Evolutionary conservation across 2,888 invertebrate species (phyloP).

Genomic region (Eugnorisma glareosa): DNA sequence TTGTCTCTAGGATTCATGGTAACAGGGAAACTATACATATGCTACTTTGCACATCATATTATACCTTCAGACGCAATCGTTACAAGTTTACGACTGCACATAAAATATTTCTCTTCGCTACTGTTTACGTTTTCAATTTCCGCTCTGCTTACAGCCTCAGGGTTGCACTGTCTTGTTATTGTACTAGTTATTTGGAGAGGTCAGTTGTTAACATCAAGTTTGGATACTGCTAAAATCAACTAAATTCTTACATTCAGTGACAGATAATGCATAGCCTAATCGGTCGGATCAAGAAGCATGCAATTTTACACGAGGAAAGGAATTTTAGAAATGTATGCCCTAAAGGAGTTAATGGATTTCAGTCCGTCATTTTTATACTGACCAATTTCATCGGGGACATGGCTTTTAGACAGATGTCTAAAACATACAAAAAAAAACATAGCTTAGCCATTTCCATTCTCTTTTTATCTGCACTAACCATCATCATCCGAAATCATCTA

Average conservation of each 20-base stretch:
- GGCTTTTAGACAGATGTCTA: neutral
- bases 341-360: neutral
- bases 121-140: constrained; percentile 77
- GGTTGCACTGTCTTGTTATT: constrained; percentile 65
- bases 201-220: neutral
- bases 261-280: neutral
- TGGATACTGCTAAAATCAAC: neutral
- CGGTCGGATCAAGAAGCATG: neutral
- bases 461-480: neutral
- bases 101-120: constrained; percentile 63
- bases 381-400: neutral
- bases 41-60: constrained; percentile 46
- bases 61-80: constrained; percentile 56
- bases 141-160: constrained; percentile 64
- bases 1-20: constrained; percentile 2
- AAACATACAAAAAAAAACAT: no score
- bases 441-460: neutral
- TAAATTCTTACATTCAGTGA: neutral
- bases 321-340: neutral
- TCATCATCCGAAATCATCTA: neutral
- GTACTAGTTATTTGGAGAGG: constrained; percentile 10
- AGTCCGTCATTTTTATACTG: neutral
- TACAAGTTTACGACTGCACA: constrained; percentile 61
- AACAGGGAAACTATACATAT: constrained; percentile 25
- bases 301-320: neutral